Conservation (phyloP, 2,113 vertebrate genomes). For the Rhynchomys soricoides region DNA sequence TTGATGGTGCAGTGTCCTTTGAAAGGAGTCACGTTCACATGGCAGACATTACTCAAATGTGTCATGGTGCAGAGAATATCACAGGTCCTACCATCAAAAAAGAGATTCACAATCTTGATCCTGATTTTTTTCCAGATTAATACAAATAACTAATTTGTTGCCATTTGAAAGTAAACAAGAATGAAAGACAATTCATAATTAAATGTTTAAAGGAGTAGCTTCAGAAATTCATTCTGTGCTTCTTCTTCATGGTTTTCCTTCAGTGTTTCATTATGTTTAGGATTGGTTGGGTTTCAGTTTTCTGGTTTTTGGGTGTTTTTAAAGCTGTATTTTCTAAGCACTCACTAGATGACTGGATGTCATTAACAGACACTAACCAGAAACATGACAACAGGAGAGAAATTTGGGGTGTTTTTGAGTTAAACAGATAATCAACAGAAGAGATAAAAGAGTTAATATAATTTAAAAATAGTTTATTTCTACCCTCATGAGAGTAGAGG, state of each 20-base stretch:
- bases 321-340: conserved; percentile 49
- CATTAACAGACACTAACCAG: neutral
- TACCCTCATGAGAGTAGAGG: conserved; percentile 8
- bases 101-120: neutral
- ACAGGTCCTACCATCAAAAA: neutral
- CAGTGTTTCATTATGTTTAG: conserved; percentile 43
- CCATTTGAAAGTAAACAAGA: conserved; percentile 40
- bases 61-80: neutral
- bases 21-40: conserved; percentile 65
- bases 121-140: conserved; percentile 31
- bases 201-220: conserved; percentile 40
- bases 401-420: neutral
- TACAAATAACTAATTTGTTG: neutral
- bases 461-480: conserved; percentile 40
- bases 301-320: neutral
- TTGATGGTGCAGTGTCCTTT: conserved; percentile 64
- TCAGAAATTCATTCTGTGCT: conserved; percentile 34
- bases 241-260: conserved; percentile 31
- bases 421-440: conserved; percentile 52
- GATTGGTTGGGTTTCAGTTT: neutral
- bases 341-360: conserved; percentile 43
- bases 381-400: conserved; percentile 32
- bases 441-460: conserved; percentile 46
- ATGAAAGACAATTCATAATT: conserved; percentile 46
- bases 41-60: neutral